Conservation (phyloP, 2,888 invertebrate species). For the Fabriciana adippe region DNA sequence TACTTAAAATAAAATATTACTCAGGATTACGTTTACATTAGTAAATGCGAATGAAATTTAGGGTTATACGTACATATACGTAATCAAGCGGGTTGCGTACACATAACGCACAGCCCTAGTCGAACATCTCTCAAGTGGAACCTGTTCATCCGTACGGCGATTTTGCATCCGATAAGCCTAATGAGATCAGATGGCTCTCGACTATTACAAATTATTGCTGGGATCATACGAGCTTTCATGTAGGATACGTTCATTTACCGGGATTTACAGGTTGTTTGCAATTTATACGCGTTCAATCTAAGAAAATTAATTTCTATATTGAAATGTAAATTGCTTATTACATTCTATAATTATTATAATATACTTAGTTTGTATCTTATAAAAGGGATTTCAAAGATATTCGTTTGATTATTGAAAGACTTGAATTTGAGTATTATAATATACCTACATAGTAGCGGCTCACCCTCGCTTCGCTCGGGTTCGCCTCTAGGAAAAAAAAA, state of each 20-base stretch:
- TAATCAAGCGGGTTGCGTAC: too few species aligned
- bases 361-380: background rate
- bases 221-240: slow-evolving; percentile 7
- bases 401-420: too few species aligned
- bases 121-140: slow-evolving; percentile 27
- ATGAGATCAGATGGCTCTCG: slow-evolving; percentile 38
- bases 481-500: too few species aligned
- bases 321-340: slow-evolving; percentile 12
- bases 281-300: background rate
- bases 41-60: too few species aligned
- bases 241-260: background rate
- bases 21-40: too few species aligned
- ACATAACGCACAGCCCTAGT: slow-evolving; percentile 8
- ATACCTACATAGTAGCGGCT: too few species aligned
- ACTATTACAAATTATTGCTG: slow-evolving; percentile 37
- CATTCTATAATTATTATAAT: background rate
- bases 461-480: too few species aligned
- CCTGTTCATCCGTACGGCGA: slow-evolving; percentile 31
- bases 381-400: too few species aligned
- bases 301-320: slow-evolving; percentile 14
- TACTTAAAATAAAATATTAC: too few species aligned
- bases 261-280: slow-evolving; percentile 4
- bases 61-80: too few species aligned
- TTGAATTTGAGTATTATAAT: too few species aligned
- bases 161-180: slow-evolving; percentile 36